Evolutionary conservation across 1,140 invertebrate species (phyloP).

Genomic region (Cecropterus lyciades): DNA sequence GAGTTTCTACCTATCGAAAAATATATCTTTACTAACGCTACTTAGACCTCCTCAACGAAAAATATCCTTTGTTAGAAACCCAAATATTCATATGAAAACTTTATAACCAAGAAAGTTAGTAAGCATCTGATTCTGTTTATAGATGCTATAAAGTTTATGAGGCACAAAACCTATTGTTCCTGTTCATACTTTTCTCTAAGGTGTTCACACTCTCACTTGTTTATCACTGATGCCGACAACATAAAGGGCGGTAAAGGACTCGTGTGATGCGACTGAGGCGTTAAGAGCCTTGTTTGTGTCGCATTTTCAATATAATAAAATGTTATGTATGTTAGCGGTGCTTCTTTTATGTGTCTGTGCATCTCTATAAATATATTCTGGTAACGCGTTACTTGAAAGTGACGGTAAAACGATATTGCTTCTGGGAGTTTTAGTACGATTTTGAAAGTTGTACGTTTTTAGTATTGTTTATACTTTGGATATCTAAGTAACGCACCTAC

Average conservation of each 20-base stretch:
- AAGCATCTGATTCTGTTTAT: slow-evolving; percentile 15
- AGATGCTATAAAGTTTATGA: slow-evolving; percentile 22
- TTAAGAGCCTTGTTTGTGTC: slow-evolving; percentile 58
- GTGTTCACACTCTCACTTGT: slow-evolving; percentile 30
- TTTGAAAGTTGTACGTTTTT: slow-evolving; percentile 1
- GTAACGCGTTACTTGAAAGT: neutral
- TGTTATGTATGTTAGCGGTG: slow-evolving; percentile 35
- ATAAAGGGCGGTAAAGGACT: slow-evolving; percentile 51
- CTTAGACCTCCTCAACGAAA: neutral
- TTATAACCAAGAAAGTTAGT: slow-evolving; percentile 13
- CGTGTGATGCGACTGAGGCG: slow-evolving; percentile 45
- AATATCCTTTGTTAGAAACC: neutral
- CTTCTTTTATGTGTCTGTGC: slow-evolving; percentile 14
- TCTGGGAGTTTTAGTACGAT: neutral
- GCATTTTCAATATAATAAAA: slow-evolving; percentile 49
- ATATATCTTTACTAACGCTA: too few species aligned
- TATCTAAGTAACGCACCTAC: too few species aligned
- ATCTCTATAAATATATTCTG: slow-evolving; percentile 2
- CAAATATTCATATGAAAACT: slow-evolving; percentile 10
- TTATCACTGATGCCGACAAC: slow-evolving; percentile 25
- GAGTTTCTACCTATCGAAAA: too few species aligned
- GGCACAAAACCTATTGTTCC: slow-evolving; percentile 27
- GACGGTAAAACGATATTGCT: neutral
- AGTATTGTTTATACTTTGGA: neutral
- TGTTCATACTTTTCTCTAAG: slow-evolving; percentile 17